A percentile compares a stretch with the other conserved stretches of the same genome.
These are phyloP conservation scores for Antennarius maculatus DNA, from an alignment of 2,797 vertebrate genomes.

Conservation along the genomic window DNA sequence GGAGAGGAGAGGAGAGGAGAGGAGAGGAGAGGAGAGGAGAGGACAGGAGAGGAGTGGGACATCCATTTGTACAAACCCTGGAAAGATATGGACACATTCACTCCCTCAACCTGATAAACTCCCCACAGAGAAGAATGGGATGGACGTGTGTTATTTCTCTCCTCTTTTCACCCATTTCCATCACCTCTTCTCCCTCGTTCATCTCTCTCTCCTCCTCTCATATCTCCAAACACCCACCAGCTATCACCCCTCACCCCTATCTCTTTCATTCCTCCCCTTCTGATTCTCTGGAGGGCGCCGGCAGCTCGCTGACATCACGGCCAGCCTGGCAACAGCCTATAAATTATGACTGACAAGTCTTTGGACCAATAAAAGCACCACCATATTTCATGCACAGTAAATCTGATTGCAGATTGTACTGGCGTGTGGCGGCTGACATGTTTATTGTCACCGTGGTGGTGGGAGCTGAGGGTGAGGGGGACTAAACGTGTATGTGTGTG, in stretches of 20 bases:
- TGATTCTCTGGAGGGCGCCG: slow-evolving; percentile 67
- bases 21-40: slow-evolving; percentile 3
- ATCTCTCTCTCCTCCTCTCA: slow-evolving; percentile 34
- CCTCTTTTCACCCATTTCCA: slow-evolving; percentile 46
- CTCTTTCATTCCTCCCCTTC: slow-evolving; percentile 51
- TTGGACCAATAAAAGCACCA: slow-evolving; percentile 97
- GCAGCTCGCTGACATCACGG: slow-evolving; percentile 82
- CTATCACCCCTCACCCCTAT: slow-evolving; percentile 45
- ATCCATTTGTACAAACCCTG: slow-evolving; percentile 52
- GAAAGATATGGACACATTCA: slow-evolving; percentile 60
- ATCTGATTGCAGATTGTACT: slow-evolving; percentile 97
- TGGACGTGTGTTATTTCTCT: slow-evolving; percentile 65
- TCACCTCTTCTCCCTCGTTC: slow-evolving; percentile 41
- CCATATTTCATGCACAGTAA: slow-evolving; percentile 99
- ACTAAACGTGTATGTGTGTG: too few species aligned
- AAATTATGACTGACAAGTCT: slow-evolving; percentile 98
- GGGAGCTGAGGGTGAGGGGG: slow-evolving; percentile 79
- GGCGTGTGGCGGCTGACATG: slow-evolving; percentile 92
- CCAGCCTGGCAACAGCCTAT: slow-evolving; percentile 89
- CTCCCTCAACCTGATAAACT: slow-evolving; percentile 74
- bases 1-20: slow-evolving; percentile 21
- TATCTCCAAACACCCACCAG: slow-evolving; percentile 44
- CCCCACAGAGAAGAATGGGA: slow-evolving; percentile 54
- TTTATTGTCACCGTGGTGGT: slow-evolving; percentile 91
- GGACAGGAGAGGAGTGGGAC: background rate